Evolutionary conservation across 1,140 invertebrate genomes (phyloP).

Genomic region (Macrocentrus cingulum): DNA sequence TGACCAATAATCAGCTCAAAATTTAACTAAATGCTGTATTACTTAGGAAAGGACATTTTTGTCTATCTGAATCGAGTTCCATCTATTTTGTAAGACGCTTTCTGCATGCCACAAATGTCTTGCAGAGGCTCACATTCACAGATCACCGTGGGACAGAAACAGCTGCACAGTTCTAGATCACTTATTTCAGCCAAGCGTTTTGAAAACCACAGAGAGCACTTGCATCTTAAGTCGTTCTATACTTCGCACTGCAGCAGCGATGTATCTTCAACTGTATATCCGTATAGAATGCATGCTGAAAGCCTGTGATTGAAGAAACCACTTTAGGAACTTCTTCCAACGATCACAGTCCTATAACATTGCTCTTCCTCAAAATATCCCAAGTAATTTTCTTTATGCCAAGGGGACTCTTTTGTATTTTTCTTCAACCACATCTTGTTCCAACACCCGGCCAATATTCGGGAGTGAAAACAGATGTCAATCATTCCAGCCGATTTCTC

Average conservation of each 20-base stretch:
- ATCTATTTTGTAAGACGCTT: too few relatives aligned
- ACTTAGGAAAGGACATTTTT: neutral
- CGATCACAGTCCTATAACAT: neutral
- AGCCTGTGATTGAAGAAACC: slow-evolving; percentile 12
- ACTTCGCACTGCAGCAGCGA: slow-evolving; percentile 3
- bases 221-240: neutral
- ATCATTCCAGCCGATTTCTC: too few relatives aligned
- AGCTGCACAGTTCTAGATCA: slow-evolving; percentile 2
- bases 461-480: too few relatives aligned
- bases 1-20: neutral
- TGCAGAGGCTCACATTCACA: neutral
- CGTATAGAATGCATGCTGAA: neutral
- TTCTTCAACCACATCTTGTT: too few relatives aligned
- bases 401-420: too few relatives aligned
- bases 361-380: neutral
- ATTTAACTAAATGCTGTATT: neutral
- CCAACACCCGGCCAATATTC: too few relatives aligned
- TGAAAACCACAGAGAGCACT: neutral
- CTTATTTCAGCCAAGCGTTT: slow-evolving; percentile 3
- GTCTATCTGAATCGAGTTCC: too few relatives aligned
- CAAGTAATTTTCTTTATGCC: too few relatives aligned
- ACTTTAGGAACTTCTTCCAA: slow-evolving; percentile 8
- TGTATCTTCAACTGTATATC: neutral
- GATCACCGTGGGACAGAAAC: slow-evolving; percentile 16
- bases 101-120: neutral